Evolutionary conservation across 2,888 invertebrate genomes (phyloP).

Genomic region (Leptarthrus brevirostris): DNA sequence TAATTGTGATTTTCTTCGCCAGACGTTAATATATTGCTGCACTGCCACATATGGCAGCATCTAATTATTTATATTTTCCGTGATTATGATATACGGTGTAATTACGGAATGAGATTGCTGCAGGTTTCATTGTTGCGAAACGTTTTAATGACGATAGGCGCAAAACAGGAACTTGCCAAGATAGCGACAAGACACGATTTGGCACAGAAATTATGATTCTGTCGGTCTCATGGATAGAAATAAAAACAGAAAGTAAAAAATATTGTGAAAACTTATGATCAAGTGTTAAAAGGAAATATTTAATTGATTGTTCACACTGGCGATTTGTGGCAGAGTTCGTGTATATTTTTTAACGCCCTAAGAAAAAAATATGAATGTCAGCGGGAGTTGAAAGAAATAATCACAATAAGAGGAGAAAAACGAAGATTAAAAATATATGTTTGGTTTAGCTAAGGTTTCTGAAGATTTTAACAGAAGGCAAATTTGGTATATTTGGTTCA

Average conservation of each 20-base stretch:
- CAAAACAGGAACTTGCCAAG: slow-evolving; percentile 6
- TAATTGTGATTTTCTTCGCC: slow-evolving; percentile 39
- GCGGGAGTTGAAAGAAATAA: too few species aligned
- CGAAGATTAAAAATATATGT: too few species aligned
- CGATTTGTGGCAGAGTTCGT: too few species aligned
- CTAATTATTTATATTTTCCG: slow-evolving; percentile 35
- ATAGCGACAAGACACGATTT: neutral
- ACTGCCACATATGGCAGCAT: slow-evolving; percentile 23
- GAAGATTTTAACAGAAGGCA: too few species aligned
- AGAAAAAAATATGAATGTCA: too few species aligned
- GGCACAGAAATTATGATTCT: neutral
- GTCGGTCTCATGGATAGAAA: neutral
- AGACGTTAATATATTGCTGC: slow-evolving; percentile 16
- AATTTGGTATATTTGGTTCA: too few species aligned
- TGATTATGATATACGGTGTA: slow-evolving; percentile 40
- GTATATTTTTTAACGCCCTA: too few species aligned
- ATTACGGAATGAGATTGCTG: slow-evolving; percentile 24
- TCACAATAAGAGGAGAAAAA: too few species aligned
- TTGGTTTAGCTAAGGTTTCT: too few species aligned
- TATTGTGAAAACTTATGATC: neutral
- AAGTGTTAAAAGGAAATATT: neutral
- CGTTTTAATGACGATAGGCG: slow-evolving; percentile 21
- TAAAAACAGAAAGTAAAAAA: neutral
- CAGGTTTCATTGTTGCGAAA: slow-evolving; percentile 39
- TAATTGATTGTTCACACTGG: slow-evolving; percentile 40